phyloP scores from a whole-genome alignment of 2,113 vertebrate genomes.

The Hemicordylus capensis region DNA sequence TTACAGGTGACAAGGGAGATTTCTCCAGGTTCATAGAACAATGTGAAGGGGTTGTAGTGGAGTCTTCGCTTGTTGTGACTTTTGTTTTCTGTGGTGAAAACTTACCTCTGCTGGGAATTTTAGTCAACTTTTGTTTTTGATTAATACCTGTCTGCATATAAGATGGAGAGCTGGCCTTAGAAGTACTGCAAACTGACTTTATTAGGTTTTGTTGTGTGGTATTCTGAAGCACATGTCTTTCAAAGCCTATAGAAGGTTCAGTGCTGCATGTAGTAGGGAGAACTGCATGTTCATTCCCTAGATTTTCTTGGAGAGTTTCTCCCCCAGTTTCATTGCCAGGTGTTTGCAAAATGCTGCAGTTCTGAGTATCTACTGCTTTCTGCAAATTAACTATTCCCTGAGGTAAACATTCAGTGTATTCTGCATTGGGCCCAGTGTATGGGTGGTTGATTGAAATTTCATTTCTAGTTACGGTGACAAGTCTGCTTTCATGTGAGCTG shows the following conservation, averaged over 20 bases:
- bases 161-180: constrained; percentile 72
- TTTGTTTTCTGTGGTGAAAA: constrained; percentile 79
- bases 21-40: constrained; percentile 72
- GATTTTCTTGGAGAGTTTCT: constrained; percentile 59
- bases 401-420: constrained; percentile 73
- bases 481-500: constrained; percentile 77
- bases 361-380: constrained; percentile 66
- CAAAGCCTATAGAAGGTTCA: constrained; percentile 56
- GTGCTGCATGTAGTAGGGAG: constrained; percentile 49
- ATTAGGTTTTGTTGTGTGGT: constrained; percentile 73
- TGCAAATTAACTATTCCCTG: constrained; percentile 77
- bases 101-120: constrained; percentile 82
- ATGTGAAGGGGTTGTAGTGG: constrained; percentile 23
- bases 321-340: constrained; percentile 73
- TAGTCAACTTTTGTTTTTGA: constrained; percentile 77
- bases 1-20: constrained; percentile 76
- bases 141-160: constrained; percentile 53
- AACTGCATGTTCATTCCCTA: constrained; percentile 59
- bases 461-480: constrained; percentile 75
- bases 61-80: constrained; percentile 49
- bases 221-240: constrained; percentile 67
- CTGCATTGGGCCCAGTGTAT: constrained; percentile 62
- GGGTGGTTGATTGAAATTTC: constrained; percentile 71
- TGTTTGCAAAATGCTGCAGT: constrained; percentile 70
- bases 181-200: constrained; percentile 68